Percentiles rank a stretch among this genome's conserved stretches.
Conservation (phyloP, 2,888 invertebrate species). For the Volucella zonaria region DNA sequence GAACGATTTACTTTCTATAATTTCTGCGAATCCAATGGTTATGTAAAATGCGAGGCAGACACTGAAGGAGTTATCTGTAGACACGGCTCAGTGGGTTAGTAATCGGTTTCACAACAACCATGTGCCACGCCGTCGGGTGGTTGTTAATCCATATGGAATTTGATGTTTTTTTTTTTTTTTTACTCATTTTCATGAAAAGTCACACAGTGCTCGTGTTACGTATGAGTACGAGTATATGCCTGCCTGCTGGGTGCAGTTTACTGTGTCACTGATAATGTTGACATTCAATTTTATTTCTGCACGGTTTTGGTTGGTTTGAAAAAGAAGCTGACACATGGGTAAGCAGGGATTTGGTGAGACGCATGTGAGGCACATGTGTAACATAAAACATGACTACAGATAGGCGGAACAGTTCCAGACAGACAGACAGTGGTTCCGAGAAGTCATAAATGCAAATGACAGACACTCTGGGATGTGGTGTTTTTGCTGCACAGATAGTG, state of each 20-base stretch:
- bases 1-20: conserved; percentile 10
- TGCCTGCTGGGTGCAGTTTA: neutral
- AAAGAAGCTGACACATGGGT: too few species aligned
- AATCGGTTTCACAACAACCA: conserved; percentile 10
- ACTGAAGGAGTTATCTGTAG: neutral
- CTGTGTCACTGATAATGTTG: conserved; percentile 28
- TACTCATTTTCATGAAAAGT: neutral
- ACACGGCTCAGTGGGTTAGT: conserved; percentile 10
- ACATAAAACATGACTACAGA: too few species aligned
- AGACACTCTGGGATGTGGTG: too few species aligned
- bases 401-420: too few species aligned
- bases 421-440: too few species aligned
- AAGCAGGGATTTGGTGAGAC: too few species aligned
- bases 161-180: neutral
- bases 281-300: neutral
- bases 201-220: conserved; percentile 24
- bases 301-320: neutral
- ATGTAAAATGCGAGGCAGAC: conserved; percentile 7
- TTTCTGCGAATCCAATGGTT: conserved; percentile 25
- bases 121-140: neutral
- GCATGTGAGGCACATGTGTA: too few species aligned
- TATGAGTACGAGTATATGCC: neutral
- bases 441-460: too few species aligned
- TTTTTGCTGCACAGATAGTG: too few species aligned
- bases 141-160: too few species aligned